Conservation (phyloP, 2,797 vertebrate genomes). For the Microchirus variegatus region DNA sequence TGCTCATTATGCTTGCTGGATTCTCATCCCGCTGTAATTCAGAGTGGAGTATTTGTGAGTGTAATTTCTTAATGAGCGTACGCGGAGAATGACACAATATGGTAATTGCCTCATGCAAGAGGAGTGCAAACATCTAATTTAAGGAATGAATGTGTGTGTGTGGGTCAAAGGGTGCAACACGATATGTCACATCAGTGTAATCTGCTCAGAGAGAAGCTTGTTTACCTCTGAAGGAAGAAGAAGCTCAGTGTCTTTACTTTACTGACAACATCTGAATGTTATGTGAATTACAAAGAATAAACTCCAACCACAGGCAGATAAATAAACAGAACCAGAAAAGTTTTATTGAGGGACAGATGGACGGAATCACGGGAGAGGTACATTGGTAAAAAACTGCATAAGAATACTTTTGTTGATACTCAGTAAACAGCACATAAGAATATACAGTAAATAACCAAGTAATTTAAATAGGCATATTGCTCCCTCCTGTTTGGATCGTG, state of each 20-base stretch:
- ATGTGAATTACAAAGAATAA: no score
- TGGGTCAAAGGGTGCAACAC: slow-evolving; percentile 42
- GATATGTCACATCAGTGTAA: background rate
- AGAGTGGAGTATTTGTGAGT: slow-evolving; percentile 46
- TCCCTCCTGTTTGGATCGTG: no score
- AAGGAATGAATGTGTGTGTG: slow-evolving; percentile 42
- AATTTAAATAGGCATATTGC: no score
- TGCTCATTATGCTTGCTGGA: slow-evolving; percentile 45
- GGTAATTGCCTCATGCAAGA: slow-evolving; percentile 65
- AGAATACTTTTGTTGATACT: no score
- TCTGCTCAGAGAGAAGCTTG: slow-evolving; percentile 7
- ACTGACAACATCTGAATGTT: background rate
- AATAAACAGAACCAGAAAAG: no score
- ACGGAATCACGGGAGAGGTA: no score
- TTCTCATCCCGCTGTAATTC: slow-evolving; percentile 28
- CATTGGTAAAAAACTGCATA: no score
- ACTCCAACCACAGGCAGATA: no score
- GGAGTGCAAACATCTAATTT: slow-evolving; percentile 63
- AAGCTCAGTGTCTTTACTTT: slow-evolving; percentile 2
- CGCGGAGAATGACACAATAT: slow-evolving; percentile 50
- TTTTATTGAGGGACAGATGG: no score
- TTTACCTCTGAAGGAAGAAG: background rate
- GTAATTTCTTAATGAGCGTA: slow-evolving; percentile 56
- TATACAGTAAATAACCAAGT: no score
- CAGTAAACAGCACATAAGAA: no score